Percentiles rank a stretch among this genome's conserved stretches.
phyloP scores from a whole-genome alignment of 2,888 invertebrate genomes.

The Mylabris sibirica region DNA sequence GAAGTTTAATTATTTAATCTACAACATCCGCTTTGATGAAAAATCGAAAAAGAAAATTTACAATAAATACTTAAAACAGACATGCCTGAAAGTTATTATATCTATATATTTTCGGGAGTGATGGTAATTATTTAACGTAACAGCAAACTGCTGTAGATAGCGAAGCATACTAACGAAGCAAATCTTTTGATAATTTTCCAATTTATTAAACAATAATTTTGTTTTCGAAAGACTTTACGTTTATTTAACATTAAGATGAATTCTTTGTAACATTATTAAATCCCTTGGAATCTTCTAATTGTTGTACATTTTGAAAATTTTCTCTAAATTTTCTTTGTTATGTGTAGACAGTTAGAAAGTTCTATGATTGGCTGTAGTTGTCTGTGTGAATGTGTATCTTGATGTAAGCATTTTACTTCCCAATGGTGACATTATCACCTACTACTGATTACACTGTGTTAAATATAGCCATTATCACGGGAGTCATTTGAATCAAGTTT shows the following conservation, averaged over 20 bases:
- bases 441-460: not conserved
- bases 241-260: not conserved
- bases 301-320: not conserved
- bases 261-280: not conserved
- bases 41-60: not conserved
- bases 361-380: not conserved
- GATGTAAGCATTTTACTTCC: not conserved
- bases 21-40: not conserved
- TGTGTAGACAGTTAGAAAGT: not conserved
- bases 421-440: constrained; percentile 8
- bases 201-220: constrained; percentile 8
- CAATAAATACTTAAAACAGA: not conserved
- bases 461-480: not conserved
- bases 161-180: not conserved
- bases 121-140: not conserved
- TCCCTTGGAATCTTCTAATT: not conserved
- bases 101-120: not conserved
- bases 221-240: not conserved
- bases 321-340: not conserved
- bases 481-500: constrained; percentile 1
- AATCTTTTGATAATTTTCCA: not conserved
- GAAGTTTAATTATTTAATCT: too few species aligned
- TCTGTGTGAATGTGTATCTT: too few species aligned
- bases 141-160: not conserved
- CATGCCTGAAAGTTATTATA: too few species aligned